Evolutionary conservation across 2,113 vertebrate species (phyloP).

Genomic region (Ovibos moschatus): DNA sequence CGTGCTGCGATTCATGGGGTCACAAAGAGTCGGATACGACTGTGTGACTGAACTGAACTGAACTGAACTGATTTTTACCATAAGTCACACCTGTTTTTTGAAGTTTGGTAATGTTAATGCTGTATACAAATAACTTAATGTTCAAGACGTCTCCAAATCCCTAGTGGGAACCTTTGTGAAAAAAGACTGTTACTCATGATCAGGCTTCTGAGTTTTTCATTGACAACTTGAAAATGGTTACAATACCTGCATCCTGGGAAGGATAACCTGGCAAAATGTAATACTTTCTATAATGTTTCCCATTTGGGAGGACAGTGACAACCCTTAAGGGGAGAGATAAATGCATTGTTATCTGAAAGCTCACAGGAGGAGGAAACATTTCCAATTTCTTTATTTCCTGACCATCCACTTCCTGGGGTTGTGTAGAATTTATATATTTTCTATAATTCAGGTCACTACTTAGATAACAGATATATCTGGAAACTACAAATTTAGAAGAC

Average conservation of each 20-base stretch:
- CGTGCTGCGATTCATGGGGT: too few species aligned
- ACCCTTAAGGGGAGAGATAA: not conserved
- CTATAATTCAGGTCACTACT: not conserved
- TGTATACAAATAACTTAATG: not conserved
- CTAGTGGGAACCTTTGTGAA: not conserved
- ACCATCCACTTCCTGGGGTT: not conserved
- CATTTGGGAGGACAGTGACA: not conserved
- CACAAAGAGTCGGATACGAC: accelerated
- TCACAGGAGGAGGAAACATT: not conserved
- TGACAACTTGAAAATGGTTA: not conserved
- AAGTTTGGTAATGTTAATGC: not conserved
- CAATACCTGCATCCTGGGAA: not conserved
- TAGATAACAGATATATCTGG: not conserved
- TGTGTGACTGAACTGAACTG: too few species aligned
- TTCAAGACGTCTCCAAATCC: not conserved
- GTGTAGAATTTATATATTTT: not conserved
- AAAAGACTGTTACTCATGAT: not conserved
- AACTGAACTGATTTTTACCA: not conserved
- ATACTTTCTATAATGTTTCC: not conserved
- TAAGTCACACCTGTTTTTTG: not conserved
- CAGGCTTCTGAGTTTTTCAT: not conserved
- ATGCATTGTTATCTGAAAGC: not conserved
- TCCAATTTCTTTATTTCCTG: not conserved
- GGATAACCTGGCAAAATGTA: not conserved
- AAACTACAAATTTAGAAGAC: not conserved